These are phyloP conservation scores for Endotricha flammealis DNA, from an alignment of 2,888 invertebrate genomes.

Conservation along the genomic window DNA sequence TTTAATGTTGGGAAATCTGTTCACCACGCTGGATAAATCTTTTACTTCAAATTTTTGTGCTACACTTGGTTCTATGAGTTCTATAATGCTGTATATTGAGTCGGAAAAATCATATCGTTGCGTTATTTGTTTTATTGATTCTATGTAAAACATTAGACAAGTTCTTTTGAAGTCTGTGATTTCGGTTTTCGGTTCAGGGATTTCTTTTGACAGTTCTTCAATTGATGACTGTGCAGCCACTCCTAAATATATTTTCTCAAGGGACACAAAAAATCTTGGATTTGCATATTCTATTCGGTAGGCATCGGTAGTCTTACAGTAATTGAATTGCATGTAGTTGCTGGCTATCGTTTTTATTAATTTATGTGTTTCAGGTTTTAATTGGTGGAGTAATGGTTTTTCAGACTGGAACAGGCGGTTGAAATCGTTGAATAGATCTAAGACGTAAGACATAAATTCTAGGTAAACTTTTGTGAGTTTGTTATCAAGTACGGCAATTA, in stretches of 20 bases:
- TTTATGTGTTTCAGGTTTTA: conserved; percentile 11
- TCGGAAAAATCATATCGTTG: conserved; percentile 3
- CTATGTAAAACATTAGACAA: conserved; percentile 3
- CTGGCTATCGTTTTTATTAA: conserved; percentile 2
- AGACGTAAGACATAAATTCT: conserved; percentile 17
- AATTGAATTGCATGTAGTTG: conserved; percentile 11
- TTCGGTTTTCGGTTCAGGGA: conserved; percentile 5
- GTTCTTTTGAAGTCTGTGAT: neutral
- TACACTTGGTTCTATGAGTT: conserved; percentile 3
- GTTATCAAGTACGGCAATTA: conserved; percentile 9
- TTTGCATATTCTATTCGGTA: conserved; percentile 13
- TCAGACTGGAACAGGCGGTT: conserved; percentile 1
- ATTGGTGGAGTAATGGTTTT: conserved; percentile 3
- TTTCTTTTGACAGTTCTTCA: conserved; percentile 14
- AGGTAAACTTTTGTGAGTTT: conserved; percentile 17
- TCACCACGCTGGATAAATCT: conserved; percentile 12
- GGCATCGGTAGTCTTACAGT: conserved; percentile 12
- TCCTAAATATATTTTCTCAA: conserved; percentile 17
- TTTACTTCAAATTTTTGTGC: conserved; percentile 8
- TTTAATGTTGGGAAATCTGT: conserved; percentile 13
- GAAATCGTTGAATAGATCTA: conserved; percentile 11
- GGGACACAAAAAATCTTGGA: conserved; percentile 14
- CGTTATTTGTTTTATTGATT: neutral
- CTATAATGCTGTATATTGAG: conserved; percentile 7
- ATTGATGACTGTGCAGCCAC: conserved; percentile 11